Evolutionary conservation across 1,140 invertebrate genomes (phyloP).

Genomic region (Atopsyche davidsoni): DNA sequence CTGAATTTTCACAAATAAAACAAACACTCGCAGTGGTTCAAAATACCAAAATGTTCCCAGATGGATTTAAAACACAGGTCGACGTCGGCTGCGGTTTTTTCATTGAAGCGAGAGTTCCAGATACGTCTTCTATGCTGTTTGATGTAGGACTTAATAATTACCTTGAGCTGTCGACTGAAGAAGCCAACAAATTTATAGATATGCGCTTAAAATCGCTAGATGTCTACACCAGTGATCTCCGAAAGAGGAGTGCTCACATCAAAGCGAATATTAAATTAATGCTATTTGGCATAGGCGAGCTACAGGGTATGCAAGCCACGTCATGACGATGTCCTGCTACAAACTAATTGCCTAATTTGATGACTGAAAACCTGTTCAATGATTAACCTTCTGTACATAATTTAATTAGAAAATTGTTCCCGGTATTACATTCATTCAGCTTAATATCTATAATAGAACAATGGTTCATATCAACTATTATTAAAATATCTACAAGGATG

Average conservation of each 20-base stretch:
- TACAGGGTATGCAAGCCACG: constrained; percentile 40
- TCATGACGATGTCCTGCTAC: no score
- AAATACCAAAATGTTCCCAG: constrained; percentile 43
- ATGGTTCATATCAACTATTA: constrained; percentile 12
- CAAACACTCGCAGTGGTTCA: constrained; percentile 54
- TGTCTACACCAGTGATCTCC: constrained; percentile 54
- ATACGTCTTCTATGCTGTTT: constrained; percentile 64
- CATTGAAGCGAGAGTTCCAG: constrained; percentile 61
- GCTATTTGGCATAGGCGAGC: constrained; percentile 57
- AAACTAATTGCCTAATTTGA: no score
- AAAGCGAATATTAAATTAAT: constrained; percentile 78
- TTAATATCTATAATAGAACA: constrained; percentile 7
- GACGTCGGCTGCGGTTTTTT: constrained; percentile 73
- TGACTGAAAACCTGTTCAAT: no score
- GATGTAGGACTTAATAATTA: constrained; percentile 70
- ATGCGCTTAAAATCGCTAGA: constrained; percentile 61
- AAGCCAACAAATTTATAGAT: constrained; percentile 65
- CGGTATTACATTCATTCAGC: no score
- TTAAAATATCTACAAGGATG: no score
- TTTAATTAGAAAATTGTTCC: no score
- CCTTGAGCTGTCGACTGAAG: constrained; percentile 64
- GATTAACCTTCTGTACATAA: no score
- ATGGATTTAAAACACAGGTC: constrained; percentile 70
- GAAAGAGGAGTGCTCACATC: constrained; percentile 59
- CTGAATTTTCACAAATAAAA: constrained; percentile 70